These are phyloP conservation scores for Mamestra configurata DNA, from an alignment of 1,140 invertebrate genomes.

Conservation along the genomic window DNA sequence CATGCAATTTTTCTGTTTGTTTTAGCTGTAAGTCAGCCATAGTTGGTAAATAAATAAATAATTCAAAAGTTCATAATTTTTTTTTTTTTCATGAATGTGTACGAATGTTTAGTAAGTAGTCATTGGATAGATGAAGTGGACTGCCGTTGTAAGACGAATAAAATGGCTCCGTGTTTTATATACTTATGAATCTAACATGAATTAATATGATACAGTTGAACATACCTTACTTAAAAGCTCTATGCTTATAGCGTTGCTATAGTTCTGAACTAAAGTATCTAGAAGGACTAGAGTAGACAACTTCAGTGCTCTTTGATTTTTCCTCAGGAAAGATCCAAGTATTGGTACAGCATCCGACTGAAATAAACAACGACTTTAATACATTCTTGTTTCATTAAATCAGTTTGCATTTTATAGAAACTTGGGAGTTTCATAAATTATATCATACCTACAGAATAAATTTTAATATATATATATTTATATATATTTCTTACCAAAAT, in stretches of 20 bases:
- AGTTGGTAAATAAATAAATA: too few relatives aligned
- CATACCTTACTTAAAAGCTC: conserved; percentile 92
- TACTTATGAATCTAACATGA: neutral
- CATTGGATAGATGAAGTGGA: too few relatives aligned
- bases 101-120: too few relatives aligned
- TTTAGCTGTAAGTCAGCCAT: too few relatives aligned
- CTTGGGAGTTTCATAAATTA: too few relatives aligned
- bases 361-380: conserved; percentile 61
- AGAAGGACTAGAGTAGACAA: conserved; percentile 96
- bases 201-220: neutral
- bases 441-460: too few relatives aligned
- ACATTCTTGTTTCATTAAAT: conserved; percentile 46
- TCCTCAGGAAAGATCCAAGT: conserved; percentile 97
- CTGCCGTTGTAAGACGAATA: too few relatives aligned
- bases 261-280: conserved; percentile 96
- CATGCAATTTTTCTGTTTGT: too few relatives aligned
- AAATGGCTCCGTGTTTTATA: too few relatives aligned
- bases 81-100: too few relatives aligned
- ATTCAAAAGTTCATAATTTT: too few relatives aligned
- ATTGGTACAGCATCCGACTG: conserved; percentile 96
- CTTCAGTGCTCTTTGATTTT: conserved; percentile 98
- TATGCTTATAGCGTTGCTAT: conserved; percentile 91
- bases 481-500: conserved; percentile 90
- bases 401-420: too few relatives aligned
- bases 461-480: conserved; percentile 24